These are phyloP conservation scores for Tachysurus fulvidraco DNA, from an alignment of 2,113 vertebrate species.

Conservation along the genomic window DNA sequence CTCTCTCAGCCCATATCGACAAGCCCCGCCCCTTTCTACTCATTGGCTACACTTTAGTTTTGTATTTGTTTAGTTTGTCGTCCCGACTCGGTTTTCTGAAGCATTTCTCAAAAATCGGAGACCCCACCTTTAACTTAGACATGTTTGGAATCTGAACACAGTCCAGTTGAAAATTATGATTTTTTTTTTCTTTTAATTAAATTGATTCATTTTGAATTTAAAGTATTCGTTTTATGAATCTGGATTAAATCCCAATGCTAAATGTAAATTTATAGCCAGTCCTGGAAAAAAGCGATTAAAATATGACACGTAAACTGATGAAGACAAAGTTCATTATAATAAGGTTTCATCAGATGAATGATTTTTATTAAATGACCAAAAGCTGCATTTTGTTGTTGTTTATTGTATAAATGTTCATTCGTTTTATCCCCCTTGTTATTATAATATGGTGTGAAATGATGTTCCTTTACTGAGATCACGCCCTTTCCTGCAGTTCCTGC, in stretches of 20 bases:
- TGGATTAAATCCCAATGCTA: background rate
- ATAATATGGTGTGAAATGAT: background rate
- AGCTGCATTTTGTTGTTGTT: background rate
- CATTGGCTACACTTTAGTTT: too few relatives aligned
- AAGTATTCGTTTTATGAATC: background rate
- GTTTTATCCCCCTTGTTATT: background rate
- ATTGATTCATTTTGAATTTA: background rate
- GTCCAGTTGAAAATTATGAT: background rate
- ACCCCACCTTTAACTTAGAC: too few relatives aligned
- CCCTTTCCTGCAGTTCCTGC: constrained; percentile 81
- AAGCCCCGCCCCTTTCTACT: too few relatives aligned
- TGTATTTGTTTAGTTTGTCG: too few relatives aligned
- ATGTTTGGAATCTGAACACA: background rate
- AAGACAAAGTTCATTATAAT: background rate
- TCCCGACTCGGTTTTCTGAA: too few relatives aligned
- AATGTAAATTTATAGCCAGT: background rate
- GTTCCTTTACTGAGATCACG: background rate
- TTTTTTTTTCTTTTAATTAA: background rate
- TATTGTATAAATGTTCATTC: background rate
- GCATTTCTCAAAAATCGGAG: too few relatives aligned
- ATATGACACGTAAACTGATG: background rate
- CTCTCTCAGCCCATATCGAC: too few relatives aligned
- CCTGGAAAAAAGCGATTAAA: background rate
- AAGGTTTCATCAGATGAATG: too few relatives aligned
- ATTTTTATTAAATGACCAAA: too few relatives aligned